These are phyloP conservation scores for Myrmophylax atrothorax DNA, from an alignment of 2,113 vertebrate species.

Conservation along the genomic window DNA sequence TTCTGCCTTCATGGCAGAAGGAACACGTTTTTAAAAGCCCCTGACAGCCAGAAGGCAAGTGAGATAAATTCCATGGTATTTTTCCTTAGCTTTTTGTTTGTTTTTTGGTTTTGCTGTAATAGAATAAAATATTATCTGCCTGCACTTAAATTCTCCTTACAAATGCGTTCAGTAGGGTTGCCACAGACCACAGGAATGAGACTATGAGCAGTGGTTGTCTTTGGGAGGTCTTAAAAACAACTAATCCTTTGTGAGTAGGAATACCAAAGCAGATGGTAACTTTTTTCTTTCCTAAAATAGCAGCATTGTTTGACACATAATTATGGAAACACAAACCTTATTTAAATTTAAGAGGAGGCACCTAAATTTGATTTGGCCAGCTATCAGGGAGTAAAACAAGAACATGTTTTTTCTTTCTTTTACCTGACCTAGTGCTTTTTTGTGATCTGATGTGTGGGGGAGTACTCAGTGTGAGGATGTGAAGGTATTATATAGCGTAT, in stretches of 20 bases:
- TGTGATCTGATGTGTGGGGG: background rate
- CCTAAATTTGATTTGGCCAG: background rate
- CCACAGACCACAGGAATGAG: conserved; percentile 59
- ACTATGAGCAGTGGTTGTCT: conserved; percentile 19
- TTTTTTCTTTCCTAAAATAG: conserved; percentile 15
- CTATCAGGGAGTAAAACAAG: background rate
- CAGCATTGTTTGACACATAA: background rate
- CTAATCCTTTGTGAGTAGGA: background rate
- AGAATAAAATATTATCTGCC: conserved; percentile 44
- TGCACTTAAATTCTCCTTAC: conserved; percentile 26
- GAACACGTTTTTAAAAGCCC: background rate
- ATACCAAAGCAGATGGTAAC: background rate
- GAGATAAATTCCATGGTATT: background rate
- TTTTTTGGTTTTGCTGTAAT: conserved; percentile 12
- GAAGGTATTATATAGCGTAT: background rate
- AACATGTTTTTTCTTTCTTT: background rate
- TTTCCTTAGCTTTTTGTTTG: background rate
- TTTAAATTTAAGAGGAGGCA: background rate
- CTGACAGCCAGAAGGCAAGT: background rate
- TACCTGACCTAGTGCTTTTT: background rate
- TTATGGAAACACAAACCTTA: background rate
- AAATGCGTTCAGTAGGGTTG: background rate
- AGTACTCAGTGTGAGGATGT: background rate
- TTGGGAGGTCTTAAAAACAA: conserved; percentile 41
- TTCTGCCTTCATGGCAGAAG: background rate